Base-by-base conservation (phyloP, 2,888 invertebrate species). In the Xiphydria camelus region DNA sequence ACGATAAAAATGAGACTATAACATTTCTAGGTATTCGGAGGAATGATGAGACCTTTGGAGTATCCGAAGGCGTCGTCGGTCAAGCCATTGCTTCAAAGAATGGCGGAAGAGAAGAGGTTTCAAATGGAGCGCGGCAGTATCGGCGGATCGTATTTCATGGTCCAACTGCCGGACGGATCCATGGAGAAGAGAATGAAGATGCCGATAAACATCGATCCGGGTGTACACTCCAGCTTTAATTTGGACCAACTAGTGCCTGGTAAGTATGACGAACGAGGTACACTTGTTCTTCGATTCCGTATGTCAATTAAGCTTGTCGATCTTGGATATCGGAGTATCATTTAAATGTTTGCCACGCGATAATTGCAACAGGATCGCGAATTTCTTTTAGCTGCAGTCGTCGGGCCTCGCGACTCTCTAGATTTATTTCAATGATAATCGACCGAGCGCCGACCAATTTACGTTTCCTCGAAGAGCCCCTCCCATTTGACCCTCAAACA, bases 71-170 rank as follows among this genome's bases (percentile, higher is more conserved):
- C 83, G 43, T 81, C 83, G n/a, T 83, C 81, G 18, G 84, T 85
- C 59, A 93, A 93, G 71, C 92, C 93, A 0, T 77, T 94, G 6
- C 81, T 94, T 54, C 93, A 92, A 75, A 81, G 94, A 51, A 94
- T 94, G 90, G 94, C 94, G 4, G 94, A 94, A 75, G 94, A 94
- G 71, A 91, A 94, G 64, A 82, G 91, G 49, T 80, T 91, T 68
- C 92, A 93, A 76, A 87, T 94, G 88, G 93, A 94, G 73, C 82
- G 91, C 23, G 93, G 93, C 0, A 92, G 92, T 19, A 88, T 94
- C 49, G 90, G 88, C 7, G 91, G 91, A 7, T 91, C 91, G 0
- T 92, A 89, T 76, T 91, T 92, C 73, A 82, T 83, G 77, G 93
- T 94, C 2, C 91, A 94, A 67, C 78, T 93, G 55, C 92, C 92